Evolutionary conservation across 2,888 invertebrate genomes (phyloP), one percentile per base, ranked within the genome.

Genomic region (Kuschelorhynchus macadamiae): DNA sequence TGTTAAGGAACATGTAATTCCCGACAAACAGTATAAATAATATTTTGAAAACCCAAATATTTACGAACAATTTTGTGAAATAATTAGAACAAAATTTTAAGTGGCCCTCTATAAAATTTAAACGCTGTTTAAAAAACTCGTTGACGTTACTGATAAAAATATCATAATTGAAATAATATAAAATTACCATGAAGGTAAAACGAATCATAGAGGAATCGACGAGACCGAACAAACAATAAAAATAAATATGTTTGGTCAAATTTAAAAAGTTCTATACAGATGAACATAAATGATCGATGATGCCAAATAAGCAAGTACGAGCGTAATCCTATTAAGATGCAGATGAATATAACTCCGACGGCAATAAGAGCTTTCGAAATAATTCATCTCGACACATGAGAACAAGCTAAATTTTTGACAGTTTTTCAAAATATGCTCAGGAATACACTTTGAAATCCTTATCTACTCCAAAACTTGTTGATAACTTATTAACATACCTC

Each of bases 121-220:
- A 56, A 46, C 18, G 33, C 1, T 56, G 64, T 33, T 44, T 33
- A 8, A 20, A 41, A 60, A 57, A 59, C 12, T 41, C 36, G 5
- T 68, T 17, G 49, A 66, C 18, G 41, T 53, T 20, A 41, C 52
- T 4, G 21, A 60, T 9, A 25, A 46, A 57, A 49, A 56, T 5
- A 57, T 62, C 20, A 47, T 55, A 21, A 4, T 11, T 3, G 44
- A 65, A 53, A 55, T 59, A 39, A 71, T 72, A 46, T 42, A 59
- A 47, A 60, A 55, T 9, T 47, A 68, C 44, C 70, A 72, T 41
- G 52, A 67, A 52, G 61, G 66, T 12, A 71, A 67, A 44, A 44
- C 72, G 18, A 66, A 72, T 41, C 25, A 25, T 7, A 25, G 25
- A 25, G 25, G 25, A 7, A 25, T 25, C 7, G 25, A 25, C 25